Percentiles rank a stretch among this genome's conserved stretches.
phyloP scores from a whole-genome alignment of 2,113 vertebrate genomes.

The Centropristis striata region DNA sequence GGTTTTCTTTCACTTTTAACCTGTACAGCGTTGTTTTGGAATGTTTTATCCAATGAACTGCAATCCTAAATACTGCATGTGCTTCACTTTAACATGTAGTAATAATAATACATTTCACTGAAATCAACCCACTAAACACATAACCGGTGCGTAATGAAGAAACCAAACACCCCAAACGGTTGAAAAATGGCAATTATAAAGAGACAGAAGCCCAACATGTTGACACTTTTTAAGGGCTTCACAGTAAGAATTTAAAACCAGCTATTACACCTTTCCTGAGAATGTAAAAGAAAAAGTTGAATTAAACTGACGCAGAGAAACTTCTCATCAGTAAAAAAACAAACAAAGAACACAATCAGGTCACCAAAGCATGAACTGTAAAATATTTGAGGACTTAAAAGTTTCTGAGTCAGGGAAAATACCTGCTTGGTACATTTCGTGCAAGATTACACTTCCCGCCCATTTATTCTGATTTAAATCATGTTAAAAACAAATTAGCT shows the following conservation, averaged over 20 bases:
- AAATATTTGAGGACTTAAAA: not conserved
- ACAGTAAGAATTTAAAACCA: constrained; percentile 38
- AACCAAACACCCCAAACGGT: constrained; percentile 29
- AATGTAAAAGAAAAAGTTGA: constrained; percentile 42
- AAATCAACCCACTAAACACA: constrained; percentile 30
- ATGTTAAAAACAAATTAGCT: not conserved
- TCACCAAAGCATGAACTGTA: constrained; percentile 19
- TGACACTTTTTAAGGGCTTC: constrained; percentile 37
- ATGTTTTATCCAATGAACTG: constrained; percentile 70
- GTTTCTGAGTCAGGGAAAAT: not conserved
- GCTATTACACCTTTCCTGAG: constrained; percentile 64
- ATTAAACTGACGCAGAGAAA: constrained; percentile 6
- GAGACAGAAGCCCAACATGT: constrained; percentile 22
- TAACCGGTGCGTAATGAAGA: constrained; percentile 4
- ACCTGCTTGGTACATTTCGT: not conserved
- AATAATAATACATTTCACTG: constrained; percentile 12
- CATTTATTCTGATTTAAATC: not conserved
- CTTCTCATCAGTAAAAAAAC: not conserved
- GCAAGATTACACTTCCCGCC: not conserved
- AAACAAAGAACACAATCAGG: constrained; percentile 1
- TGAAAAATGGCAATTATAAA: constrained; percentile 18
- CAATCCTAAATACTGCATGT: constrained; percentile 56
- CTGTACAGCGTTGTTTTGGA: constrained; percentile 64
- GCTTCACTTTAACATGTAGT: constrained; percentile 53
- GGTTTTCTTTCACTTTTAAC: constrained; percentile 54